Evolutionary conservation across 2,113 vertebrate genomes (phyloP).

Genomic region (Chascanopsetta lugubris): DNA sequence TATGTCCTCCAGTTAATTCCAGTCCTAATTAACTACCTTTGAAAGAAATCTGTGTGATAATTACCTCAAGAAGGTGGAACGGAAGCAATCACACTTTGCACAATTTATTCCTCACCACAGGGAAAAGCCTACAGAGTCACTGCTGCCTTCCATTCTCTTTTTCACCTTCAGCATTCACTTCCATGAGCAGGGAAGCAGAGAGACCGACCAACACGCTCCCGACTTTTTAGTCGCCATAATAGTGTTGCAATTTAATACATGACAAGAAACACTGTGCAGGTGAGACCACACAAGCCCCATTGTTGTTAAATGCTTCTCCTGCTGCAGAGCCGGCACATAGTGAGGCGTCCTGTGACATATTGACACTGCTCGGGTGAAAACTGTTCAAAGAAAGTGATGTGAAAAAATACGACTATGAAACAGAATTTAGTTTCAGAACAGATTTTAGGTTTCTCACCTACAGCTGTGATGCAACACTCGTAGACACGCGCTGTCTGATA

Average conservation of each 20-base stretch:
- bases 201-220: slow-evolving; percentile 3
- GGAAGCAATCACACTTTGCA: slow-evolving; percentile 73
- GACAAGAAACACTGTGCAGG: slow-evolving; percentile 2
- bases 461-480: too few relatives aligned
- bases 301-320: background rate
- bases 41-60: slow-evolving; percentile 76
- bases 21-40: slow-evolving; percentile 78
- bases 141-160: background rate
- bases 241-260: slow-evolving; percentile 13
- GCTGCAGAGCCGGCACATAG: background rate
- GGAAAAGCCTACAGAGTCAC: slow-evolving; percentile 68
- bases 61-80: slow-evolving; percentile 76
- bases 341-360: background rate
- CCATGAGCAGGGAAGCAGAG: slow-evolving; percentile 12
- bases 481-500: too few relatives aligned
- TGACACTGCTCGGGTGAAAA: background rate
- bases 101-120: slow-evolving; percentile 72
- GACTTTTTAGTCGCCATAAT: slow-evolving; percentile 18
- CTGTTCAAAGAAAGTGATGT: background rate
- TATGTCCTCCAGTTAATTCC: slow-evolving; percentile 77
- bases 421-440: background rate
- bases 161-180: slow-evolving; percentile 53
- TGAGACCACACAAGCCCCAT: background rate
- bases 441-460: background rate
- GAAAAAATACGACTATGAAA: background rate